Percentiles rank a stretch among this genome's conserved stretches.
Conservation (phyloP, 2,888 invertebrate species). For the Ferrisia virgata region DNA sequence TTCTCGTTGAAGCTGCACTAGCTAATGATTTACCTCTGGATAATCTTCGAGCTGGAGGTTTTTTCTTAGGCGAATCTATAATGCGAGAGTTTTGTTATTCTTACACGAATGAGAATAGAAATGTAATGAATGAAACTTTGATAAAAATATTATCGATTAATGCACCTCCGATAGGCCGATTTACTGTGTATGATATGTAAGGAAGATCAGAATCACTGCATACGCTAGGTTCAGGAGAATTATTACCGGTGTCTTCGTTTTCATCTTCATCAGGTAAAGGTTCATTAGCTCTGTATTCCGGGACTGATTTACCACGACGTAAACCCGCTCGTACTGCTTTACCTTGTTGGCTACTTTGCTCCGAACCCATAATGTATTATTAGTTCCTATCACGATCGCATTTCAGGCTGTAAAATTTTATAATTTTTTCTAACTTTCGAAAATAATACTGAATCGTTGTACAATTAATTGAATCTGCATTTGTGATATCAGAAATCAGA, state of each 20-base stretch:
- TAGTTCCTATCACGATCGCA: no score
- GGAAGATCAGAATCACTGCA: conserved; percentile 86
- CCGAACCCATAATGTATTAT: conserved; percentile 52
- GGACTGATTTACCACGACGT: conserved; percentile 51
- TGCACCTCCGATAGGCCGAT: conserved; percentile 78
- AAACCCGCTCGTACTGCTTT: conserved; percentile 48
- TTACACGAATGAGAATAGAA: conserved; percentile 31
- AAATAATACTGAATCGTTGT: no score
- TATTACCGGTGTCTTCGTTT: conserved; percentile 57
- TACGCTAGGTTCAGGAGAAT: conserved; percentile 82
- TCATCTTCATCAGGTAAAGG: conserved; percentile 49
- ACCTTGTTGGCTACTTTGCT: conserved; percentile 50
- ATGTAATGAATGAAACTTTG: conserved; percentile 34
- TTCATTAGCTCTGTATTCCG: conserved; percentile 49
- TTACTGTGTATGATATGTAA: conserved; percentile 86
- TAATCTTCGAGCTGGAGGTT: conserved; percentile 61
- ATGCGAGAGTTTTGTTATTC: conserved; percentile 35
- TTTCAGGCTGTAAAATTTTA: no score
- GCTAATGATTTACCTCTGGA: conserved; percentile 52
- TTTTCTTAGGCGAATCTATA: conserved; percentile 77
- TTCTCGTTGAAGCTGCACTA: conserved; percentile 50
- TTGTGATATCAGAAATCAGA: no score
- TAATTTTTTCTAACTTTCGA: no score
- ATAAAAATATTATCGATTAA: background rate
- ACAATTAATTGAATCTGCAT: no score